These are phyloP conservation scores for Galeruca laticollis DNA, from an alignment of 2,888 invertebrate species.

Conservation along the genomic window DNA sequence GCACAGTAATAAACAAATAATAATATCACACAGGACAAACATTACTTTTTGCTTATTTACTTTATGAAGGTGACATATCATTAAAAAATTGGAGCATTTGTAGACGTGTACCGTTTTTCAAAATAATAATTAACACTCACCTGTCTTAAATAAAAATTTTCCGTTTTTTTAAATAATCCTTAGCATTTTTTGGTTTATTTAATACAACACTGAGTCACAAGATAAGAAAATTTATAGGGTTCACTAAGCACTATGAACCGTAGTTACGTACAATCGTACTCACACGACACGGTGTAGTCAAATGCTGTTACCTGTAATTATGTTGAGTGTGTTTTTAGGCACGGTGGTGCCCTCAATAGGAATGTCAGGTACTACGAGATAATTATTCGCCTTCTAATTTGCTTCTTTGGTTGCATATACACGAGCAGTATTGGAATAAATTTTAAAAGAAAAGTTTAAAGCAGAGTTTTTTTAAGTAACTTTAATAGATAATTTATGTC, in stretches of 20 bases:
- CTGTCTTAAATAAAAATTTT: slow-evolving; percentile 18
- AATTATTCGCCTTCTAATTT: slow-evolving; percentile 12
- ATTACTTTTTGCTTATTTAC: slow-evolving; percentile 21
- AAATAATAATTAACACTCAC: slow-evolving; percentile 27
- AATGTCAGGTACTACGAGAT: slow-evolving; percentile 46
- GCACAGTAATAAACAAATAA: slow-evolving; percentile 9
- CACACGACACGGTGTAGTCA: slow-evolving; percentile 43
- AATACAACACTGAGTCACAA: slow-evolving; percentile 26
- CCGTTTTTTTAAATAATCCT: slow-evolving; percentile 37
- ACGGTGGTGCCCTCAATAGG: slow-evolving; percentile 47
- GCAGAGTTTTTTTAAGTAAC: no score
- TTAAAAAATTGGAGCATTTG: slow-evolving; percentile 38
- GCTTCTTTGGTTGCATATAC: slow-evolving; percentile 33
- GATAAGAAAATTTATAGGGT: slow-evolving; percentile 9
- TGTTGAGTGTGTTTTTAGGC: slow-evolving; percentile 49
- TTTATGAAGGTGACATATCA: slow-evolving; percentile 39
- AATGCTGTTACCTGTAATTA: slow-evolving; percentile 58
- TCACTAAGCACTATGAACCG: slow-evolving; percentile 25
- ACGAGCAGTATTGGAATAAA: background rate
- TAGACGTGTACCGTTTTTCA: slow-evolving; percentile 47
- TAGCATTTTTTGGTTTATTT: slow-evolving; percentile 29
- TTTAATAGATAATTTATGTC: no score
- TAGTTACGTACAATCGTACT: slow-evolving; percentile 9
- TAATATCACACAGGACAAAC: slow-evolving; percentile 9
- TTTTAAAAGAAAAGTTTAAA: background rate